Conservation (phyloP, 2,797 vertebrate genomes). For the Neosilurus hyrtlii region DNA sequence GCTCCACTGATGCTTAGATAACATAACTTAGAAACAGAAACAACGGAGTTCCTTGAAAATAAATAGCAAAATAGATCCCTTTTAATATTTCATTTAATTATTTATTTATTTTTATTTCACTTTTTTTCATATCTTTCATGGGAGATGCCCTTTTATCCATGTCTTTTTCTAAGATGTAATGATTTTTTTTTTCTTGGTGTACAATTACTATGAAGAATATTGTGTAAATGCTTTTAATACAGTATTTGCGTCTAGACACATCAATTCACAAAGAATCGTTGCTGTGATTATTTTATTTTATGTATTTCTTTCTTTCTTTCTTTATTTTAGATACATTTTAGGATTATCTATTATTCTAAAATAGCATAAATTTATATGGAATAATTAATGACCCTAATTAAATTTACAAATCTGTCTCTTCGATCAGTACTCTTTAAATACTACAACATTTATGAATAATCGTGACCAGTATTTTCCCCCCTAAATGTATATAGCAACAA, state of each 20-base stretch:
- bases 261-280: constrained; percentile 42
- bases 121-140: background rate
- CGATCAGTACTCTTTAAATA: constrained; percentile 34
- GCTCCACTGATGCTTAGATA: constrained; percentile 5
- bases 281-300: constrained; percentile 32
- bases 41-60: constrained; percentile 4
- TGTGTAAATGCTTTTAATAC: constrained; percentile 42
- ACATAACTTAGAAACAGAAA: background rate
- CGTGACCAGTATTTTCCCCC: constrained; percentile 23
- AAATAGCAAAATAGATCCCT: background rate
- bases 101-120: background rate
- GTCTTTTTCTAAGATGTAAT: constrained; percentile 26
- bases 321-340: constrained; percentile 18
- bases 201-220: constrained; percentile 1
- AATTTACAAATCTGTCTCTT: constrained; percentile 35
- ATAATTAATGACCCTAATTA: constrained; percentile 23
- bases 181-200: constrained; percentile 13
- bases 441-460: constrained; percentile 43
- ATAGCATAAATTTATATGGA: background rate
- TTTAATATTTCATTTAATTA: background rate
- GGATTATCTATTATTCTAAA: constrained; percentile 30
- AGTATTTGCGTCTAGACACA: constrained; percentile 41
- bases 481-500: constrained; percentile 73
- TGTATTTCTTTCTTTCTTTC: background rate
- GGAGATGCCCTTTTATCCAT: constrained; percentile 41